These are phyloP conservation scores for Prorops nasuta DNA, from an alignment of 1,140 invertebrate genomes.

Conservation along the genomic window DNA sequence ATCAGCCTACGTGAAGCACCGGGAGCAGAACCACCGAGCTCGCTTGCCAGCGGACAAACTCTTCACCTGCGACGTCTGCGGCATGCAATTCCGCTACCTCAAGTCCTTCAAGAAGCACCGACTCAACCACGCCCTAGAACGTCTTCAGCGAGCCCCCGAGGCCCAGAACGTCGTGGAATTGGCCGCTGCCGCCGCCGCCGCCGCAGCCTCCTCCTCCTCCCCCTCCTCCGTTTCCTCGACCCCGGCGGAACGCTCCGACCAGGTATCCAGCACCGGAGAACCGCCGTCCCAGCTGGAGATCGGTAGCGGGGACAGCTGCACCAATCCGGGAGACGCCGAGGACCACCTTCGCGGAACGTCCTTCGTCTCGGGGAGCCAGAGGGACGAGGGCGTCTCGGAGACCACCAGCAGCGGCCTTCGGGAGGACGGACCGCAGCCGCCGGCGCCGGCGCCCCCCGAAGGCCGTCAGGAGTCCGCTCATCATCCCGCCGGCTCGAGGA, in stretches of 20 bases:
- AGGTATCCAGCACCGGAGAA: slow-evolving; percentile 73
- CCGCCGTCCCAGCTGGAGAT: slow-evolving; percentile 59
- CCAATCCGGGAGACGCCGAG: slow-evolving; percentile 37
- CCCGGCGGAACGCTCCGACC: slow-evolving; percentile 60
- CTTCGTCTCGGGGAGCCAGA: slow-evolving; percentile 24
- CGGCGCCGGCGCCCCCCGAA: too few relatives aligned
- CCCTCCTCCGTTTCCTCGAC: slow-evolving; percentile 18
- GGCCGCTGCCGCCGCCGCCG: slow-evolving; percentile 57
- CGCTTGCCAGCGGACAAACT: slow-evolving; percentile 82
- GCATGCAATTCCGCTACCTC: slow-evolving; percentile 82
- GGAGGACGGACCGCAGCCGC: too few relatives aligned
- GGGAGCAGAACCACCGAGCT: slow-evolving; percentile 84
- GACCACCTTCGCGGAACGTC: slow-evolving; percentile 21
- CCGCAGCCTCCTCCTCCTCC: slow-evolving; percentile 57
- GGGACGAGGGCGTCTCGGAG: slow-evolving; percentile 36
- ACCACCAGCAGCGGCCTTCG: slow-evolving; percentile 35
- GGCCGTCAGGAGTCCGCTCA: too few relatives aligned
- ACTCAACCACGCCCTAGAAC: slow-evolving; percentile 80
- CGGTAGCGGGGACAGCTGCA: slow-evolving; percentile 31
- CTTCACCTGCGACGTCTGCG: slow-evolving; percentile 86
- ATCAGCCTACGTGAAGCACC: slow-evolving; percentile 83
- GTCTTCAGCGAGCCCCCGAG: slow-evolving; percentile 60
- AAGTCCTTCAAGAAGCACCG: slow-evolving; percentile 89
- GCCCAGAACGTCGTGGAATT: slow-evolving; percentile 35
- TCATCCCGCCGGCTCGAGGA: too few relatives aligned